Evolutionary conservation across 2,888 invertebrate genomes (phyloP), one percentile per base, ranked within the genome.

Genomic region (Luffia ferchaultella): DNA sequence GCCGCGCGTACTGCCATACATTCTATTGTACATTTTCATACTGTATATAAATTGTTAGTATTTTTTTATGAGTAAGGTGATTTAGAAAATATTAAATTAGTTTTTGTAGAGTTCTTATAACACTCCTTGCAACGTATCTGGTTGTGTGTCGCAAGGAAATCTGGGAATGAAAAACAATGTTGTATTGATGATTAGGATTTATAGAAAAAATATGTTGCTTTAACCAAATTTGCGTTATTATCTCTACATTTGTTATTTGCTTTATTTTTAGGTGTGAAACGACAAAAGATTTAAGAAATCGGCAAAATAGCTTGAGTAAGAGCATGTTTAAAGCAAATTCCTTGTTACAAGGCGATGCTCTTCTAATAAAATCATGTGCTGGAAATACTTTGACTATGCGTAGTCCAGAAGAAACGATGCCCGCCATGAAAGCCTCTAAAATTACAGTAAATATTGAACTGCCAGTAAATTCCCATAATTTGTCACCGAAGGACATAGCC

Each of bases 261-360:
- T 42, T 46, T 44, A 42, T 20, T 67, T 67, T 18, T 55, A 77
- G 76, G 56, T 78, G 77, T 48, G 76, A 77, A 70, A 80, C 79
- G 15, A 82, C 82, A 2, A 83, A 83, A 60, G 83, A 82, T 54
- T 63, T 82, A 20, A 65, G 83, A 57, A 83, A 83, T 46, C 65
- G 79, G 58, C 82, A 83, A 54, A 82, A 83, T 50, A 80, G 79
- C 58, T 58, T 83, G 1, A 82, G 82, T 51, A 83, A 82, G 55
- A 83, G 79, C 53, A 79, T 82, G 74, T 65, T 80, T 1, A 78
- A 76, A 65, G 73, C 76, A 1, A 76, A 77, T 0, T 80, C 73
- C 50, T 60, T 82, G 43, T 54, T 80, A 44, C 80, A 80, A 63
- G 82, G 80, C 15, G 82, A 83, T 48, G 80, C 82, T 1, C 60